Evolutionary conservation across 2,113 vertebrate species (phyloP).

Genomic region (Coturnix japonica): DNA sequence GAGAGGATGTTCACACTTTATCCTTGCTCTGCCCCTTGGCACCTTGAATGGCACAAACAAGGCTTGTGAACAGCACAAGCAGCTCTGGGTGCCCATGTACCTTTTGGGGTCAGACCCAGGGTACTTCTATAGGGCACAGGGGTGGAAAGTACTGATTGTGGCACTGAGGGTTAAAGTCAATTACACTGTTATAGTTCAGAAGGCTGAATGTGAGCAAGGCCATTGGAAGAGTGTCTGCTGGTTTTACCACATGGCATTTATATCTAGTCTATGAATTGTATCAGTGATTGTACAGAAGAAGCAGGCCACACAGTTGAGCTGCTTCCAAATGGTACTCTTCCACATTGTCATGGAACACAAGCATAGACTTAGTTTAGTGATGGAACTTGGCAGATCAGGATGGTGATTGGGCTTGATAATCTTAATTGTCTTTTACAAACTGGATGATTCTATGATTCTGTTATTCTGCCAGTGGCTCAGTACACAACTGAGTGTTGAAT

Average conservation of each 20-base stretch:
- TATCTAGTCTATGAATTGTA: not conserved
- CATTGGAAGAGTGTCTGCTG: not conserved
- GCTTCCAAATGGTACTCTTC: not conserved
- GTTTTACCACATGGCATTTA: not conserved
- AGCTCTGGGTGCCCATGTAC: not conserved
- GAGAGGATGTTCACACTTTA: conserved; percentile 26
- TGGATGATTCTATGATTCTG: not conserved
- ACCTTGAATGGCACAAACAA: not conserved
- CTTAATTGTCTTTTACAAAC: not conserved
- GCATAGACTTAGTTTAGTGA: not conserved
- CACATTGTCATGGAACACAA: rapidly evolving
- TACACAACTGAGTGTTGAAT: not conserved
- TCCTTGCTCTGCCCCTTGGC: not conserved
- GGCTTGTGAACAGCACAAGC: not conserved
- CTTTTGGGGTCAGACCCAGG: not conserved
- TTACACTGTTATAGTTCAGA: not conserved
- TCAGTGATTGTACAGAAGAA: not conserved
- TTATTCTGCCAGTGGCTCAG: not conserved
- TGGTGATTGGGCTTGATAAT: not conserved
- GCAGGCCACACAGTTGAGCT: not conserved
- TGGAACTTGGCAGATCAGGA: not conserved
- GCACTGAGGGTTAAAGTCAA: not conserved
- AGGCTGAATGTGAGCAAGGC: not conserved
- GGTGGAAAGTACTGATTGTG: rapidly evolving
- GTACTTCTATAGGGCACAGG: not conserved